Evolutionary conservation across 2,888 invertebrate genomes (phyloP).

Genomic region (Laothoe populi): DNA sequence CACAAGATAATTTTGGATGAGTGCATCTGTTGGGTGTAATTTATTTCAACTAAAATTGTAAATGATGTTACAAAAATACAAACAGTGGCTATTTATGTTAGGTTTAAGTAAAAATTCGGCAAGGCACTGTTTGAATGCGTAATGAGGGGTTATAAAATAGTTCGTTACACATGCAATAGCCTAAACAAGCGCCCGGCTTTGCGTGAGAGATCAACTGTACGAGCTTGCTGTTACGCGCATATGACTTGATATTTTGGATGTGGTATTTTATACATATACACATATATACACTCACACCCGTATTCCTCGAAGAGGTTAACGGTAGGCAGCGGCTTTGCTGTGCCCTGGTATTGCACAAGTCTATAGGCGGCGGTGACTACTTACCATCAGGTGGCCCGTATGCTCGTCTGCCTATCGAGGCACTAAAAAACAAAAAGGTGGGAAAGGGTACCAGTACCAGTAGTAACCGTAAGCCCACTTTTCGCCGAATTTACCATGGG

Average conservation of each 20-base stretch:
- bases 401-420: too few species aligned
- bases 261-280: conserved; percentile 29
- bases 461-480: too few species aligned
- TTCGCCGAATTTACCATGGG: too few species aligned
- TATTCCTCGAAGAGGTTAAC: too few species aligned
- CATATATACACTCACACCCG: not conserved
- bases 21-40: too few species aligned
- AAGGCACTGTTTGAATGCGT: conserved; percentile 43
- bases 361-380: too few species aligned
- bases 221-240: conserved; percentile 33
- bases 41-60: too few species aligned
- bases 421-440: too few species aligned
- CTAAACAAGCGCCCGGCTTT: conserved; percentile 54
- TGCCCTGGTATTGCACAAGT: not conserved
- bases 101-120: conserved; percentile 27
- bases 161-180: conserved; percentile 56
- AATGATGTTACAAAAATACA: not conserved
- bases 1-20: too few species aligned
- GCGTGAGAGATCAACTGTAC: conserved; percentile 54
- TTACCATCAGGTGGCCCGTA: too few species aligned
- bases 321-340: too few species aligned
- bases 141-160: conserved; percentile 51
- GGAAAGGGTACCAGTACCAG: too few species aligned
- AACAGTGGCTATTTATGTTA: conserved; percentile 7
- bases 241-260: conserved; percentile 32